phyloP scores from a whole-genome alignment of 2,888 invertebrate species.

The Watsonalla cultraria region DNA sequence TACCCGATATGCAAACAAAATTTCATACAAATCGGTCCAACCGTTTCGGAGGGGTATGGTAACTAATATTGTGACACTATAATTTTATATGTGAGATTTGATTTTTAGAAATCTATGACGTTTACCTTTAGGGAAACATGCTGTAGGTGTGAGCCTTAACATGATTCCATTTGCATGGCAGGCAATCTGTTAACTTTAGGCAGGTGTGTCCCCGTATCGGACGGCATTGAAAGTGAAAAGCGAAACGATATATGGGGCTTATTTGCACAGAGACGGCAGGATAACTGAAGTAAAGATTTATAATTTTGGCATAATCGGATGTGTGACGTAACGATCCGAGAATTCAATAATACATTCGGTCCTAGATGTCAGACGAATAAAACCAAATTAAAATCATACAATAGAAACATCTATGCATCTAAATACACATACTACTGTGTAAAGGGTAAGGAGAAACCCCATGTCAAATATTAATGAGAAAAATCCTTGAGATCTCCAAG shows the following conservation, averaged over 20 bases:
- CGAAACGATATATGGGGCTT: slow-evolving; percentile 59
- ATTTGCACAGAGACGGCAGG: slow-evolving; percentile 60
- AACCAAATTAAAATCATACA: no score
- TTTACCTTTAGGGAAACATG: background rate
- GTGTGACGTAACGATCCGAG: slow-evolving; percentile 21
- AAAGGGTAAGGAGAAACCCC: no score
- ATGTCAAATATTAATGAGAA: background rate
- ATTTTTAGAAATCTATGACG: no score
- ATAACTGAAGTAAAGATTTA: slow-evolving; percentile 74
- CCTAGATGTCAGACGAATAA: no score
- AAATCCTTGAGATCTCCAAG: background rate
- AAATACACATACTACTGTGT: no score
- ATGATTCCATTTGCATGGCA: background rate
- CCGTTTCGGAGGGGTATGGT: no score
- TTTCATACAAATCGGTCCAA: no score
- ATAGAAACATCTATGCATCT: no score
- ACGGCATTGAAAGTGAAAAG: slow-evolving; percentile 57
- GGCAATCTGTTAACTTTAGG: slow-evolving; percentile 27
- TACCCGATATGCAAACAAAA: no score
- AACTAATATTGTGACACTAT: no score
- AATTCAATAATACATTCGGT: no score
- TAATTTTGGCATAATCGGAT: slow-evolving; percentile 46
- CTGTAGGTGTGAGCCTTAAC: background rate
- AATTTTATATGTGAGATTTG: no score
- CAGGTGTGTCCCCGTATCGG: slow-evolving; percentile 32